Evolutionary conservation across 2,888 invertebrate species (phyloP), one percentile per base, ranked within the genome.

Genomic region (Prenolepis imparis): DNA sequence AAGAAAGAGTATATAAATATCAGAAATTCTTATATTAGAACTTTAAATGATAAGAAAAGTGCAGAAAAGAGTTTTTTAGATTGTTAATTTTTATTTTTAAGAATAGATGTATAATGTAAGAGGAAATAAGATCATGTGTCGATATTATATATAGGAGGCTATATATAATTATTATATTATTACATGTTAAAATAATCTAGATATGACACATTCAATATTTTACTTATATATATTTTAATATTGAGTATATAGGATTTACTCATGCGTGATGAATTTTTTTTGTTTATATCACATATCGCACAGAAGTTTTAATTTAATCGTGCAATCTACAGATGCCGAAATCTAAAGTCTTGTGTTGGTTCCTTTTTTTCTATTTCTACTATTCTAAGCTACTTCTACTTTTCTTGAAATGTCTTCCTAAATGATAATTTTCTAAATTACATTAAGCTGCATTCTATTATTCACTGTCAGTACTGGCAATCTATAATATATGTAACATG

Each of bases 271-370:
- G 12, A 6, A 41, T 73, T 59, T 57, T 72, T 59, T 18, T 59
- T 36, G 36, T 74, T 74, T 74, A 48, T 74, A 28, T 44, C 0
- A 18, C 41, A 59, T 15, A 39, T 32, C 18, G 15, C 48, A 39
- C 21, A 57, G 0, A 24, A 72, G 21, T 21, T 74, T 74, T 63
- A 63, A 63, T 63, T 64, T 59, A 59, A 73, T 73, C 48, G 15
- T 12, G n/a, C 18, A 9, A 64, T 64, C 12, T 41, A 5, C 3
- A 36, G 36, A 63, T 63, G 48, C 2, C 24, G 12, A 63, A 28
- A 52, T 64, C 24, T 64, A 21, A 44, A 48, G n/a, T 4, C 1
- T 39, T 28, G 36, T 36, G 5, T 36, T 32, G 28, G 18, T 1
- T 57, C 11, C 6, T 59, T 3, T 41, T 63, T 21, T 61, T 44